phyloP scores from a whole-genome alignment of 2,888 invertebrate species.

The Apoda limacodes region DNA sequence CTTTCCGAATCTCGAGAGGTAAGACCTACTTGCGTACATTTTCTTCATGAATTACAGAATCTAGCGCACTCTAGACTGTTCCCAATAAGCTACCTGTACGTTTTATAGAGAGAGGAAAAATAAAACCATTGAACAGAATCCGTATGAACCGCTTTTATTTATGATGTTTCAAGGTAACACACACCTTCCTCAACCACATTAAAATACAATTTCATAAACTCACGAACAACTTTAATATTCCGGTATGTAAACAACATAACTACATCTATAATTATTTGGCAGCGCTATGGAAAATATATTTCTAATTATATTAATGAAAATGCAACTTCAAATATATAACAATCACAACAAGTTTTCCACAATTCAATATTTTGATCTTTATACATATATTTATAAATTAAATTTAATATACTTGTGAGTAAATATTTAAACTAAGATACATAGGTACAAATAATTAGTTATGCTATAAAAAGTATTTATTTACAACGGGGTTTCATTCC shows the following conservation, averaged over 20 bases:
- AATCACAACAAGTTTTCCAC: slow-evolving; percentile 65
- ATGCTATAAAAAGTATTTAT: slow-evolving; percentile 32
- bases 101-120: too few relatives aligned
- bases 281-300: slow-evolving; percentile 71
- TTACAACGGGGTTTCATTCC: slow-evolving; percentile 63
- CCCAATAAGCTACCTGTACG: too few relatives aligned
- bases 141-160: too few relatives aligned
- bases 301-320: slow-evolving; percentile 63
- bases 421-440: too few relatives aligned
- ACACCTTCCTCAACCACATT: slow-evolving; percentile 54
- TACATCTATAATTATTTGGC: slow-evolving; percentile 68
- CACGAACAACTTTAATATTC: slow-evolving; percentile 63
- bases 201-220: slow-evolving; percentile 58
- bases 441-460: too few relatives aligned
- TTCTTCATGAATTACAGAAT: too few relatives aligned
- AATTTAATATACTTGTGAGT: slow-evolving; percentile 40
- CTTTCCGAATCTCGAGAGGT: too few relatives aligned
- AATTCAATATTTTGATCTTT: slow-evolving; percentile 49
- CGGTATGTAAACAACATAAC: slow-evolving; percentile 60
- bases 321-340: slow-evolving; percentile 65
- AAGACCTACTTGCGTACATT: too few relatives aligned
- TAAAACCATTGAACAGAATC: too few relatives aligned
- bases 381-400: slow-evolving; percentile 38
- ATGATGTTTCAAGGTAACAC: too few relatives aligned
- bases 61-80: too few relatives aligned